phyloP scores from a whole-genome alignment of 2,113 vertebrate genomes.

The Noturus placidus region DNA sequence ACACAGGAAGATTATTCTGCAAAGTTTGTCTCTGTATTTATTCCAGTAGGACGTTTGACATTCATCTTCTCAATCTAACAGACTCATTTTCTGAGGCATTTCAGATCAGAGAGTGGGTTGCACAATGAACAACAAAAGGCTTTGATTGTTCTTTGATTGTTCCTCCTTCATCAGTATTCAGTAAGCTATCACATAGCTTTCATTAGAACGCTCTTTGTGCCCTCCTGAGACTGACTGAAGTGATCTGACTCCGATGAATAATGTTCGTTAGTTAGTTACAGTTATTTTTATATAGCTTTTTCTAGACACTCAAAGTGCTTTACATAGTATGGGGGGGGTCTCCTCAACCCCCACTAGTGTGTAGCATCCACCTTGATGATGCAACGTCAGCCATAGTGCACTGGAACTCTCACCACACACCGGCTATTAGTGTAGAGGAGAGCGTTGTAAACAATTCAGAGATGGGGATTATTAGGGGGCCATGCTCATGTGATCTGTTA shows the following conservation, averaged over 20 bases:
- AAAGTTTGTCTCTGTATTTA: background rate
- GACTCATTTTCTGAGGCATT: background rate
- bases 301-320: too few species aligned
- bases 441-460: too few species aligned
- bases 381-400: too few species aligned
- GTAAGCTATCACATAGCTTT: constrained; percentile 10
- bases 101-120: background rate
- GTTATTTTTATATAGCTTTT: too few species aligned
- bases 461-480: too few species aligned
- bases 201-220: constrained; percentile 10
- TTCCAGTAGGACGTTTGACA: constrained; percentile 6
- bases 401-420: too few species aligned
- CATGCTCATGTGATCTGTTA: background rate
- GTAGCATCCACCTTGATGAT: too few species aligned
- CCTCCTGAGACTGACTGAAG: constrained; percentile 5
- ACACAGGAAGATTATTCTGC: background rate
- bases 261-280: too few species aligned
- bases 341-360: too few species aligned
- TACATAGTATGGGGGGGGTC: too few species aligned
- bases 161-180: background rate
- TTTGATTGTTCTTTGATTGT: background rate
- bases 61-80: constrained; percentile 30
- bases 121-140: constrained; percentile 27
- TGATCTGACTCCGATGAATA: background rate
- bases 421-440: too few species aligned